Conservation (phyloP, 2,888 invertebrate genomes). For the Ormyrus labotus region DNA sequence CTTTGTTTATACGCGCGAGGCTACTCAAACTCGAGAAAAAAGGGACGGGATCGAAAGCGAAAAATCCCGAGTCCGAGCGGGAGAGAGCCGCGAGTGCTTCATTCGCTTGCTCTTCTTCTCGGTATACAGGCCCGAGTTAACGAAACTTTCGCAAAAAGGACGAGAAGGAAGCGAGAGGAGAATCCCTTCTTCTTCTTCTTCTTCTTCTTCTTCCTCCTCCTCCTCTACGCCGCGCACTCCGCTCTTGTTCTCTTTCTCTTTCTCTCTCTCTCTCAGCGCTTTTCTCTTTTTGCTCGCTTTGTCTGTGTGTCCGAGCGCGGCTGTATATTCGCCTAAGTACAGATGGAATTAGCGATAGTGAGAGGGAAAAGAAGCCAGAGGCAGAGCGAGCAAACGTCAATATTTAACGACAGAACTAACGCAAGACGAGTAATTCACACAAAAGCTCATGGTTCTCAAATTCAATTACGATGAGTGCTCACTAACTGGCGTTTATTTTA, state of each 20-base stretch:
- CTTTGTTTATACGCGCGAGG: slow-evolving; percentile 55
- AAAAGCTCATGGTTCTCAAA: slow-evolving; percentile 19
- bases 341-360: slow-evolving; percentile 49
- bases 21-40: slow-evolving; percentile 46
- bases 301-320: slow-evolving; percentile 3
- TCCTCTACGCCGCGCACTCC: neutral
- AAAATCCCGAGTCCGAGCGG: slow-evolving; percentile 38
- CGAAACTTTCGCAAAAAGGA: slow-evolving; percentile 51
- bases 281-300: neutral
- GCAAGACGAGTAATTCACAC: slow-evolving; percentile 42
- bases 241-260: neutral
- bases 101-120: slow-evolving; percentile 53
- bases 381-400: slow-evolving; percentile 28
- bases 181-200: neutral
- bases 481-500: slow-evolving; percentile 30
- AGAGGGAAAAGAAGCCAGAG: slow-evolving; percentile 9
- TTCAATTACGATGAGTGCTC: slow-evolving; percentile 35
- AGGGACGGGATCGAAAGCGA: slow-evolving; percentile 46
- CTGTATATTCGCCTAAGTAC: slow-evolving; percentile 40
- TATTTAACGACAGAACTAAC: slow-evolving; percentile 49
- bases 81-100: slow-evolving; percentile 21
- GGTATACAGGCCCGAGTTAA: slow-evolving; percentile 47
- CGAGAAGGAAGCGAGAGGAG: slow-evolving; percentile 9
- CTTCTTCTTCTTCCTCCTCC: neutral
- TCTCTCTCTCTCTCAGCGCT: neutral